A percentile compares a stretch with the other conserved stretches of the same genome.
Conservation (phyloP, 2,888 invertebrate genomes). For the Phengaris arion region DNA sequence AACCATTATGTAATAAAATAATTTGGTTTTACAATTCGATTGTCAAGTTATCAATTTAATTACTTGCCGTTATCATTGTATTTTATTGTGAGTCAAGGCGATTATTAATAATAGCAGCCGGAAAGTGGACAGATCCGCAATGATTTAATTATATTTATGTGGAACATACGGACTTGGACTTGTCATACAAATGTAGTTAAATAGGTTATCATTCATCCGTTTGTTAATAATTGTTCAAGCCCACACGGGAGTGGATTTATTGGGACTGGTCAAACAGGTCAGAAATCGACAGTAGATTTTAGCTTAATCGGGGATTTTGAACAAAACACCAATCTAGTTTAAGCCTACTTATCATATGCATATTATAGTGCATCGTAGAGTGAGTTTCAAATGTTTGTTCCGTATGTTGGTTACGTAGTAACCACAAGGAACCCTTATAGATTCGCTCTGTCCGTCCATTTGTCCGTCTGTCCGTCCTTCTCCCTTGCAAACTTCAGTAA, state of each 20-base stretch:
- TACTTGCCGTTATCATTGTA: conserved; percentile 37
- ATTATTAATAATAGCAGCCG: conserved; percentile 44
- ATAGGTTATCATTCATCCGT: conserved; percentile 23
- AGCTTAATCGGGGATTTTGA: neutral
- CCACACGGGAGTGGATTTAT: conserved; percentile 11
- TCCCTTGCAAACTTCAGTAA: too few species aligned
- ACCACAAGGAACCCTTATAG: too few species aligned
- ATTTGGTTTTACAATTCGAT: neutral
- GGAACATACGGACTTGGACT: conserved; percentile 65
- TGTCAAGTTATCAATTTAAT: conserved; percentile 9
- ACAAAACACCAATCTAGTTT: too few species aligned
- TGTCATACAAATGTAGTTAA: conserved; percentile 40
- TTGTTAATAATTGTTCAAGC: conserved; percentile 1
- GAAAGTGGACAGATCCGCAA: conserved; percentile 62
- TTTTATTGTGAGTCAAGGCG: conserved; percentile 41
- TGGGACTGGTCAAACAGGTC: neutral
- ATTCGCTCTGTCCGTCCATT: too few species aligned
- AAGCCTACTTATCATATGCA: too few species aligned
- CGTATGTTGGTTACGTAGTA: too few species aligned
- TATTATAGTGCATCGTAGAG: too few species aligned
- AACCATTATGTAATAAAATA: neutral
- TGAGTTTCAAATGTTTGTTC: too few species aligned
- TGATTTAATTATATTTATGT: conserved; percentile 72
- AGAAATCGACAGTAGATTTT: neutral
- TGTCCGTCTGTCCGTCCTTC: too few species aligned